phyloP scores from a whole-genome alignment of 2,113 vertebrate species.

The Ivindomyrus marchei region DNA sequence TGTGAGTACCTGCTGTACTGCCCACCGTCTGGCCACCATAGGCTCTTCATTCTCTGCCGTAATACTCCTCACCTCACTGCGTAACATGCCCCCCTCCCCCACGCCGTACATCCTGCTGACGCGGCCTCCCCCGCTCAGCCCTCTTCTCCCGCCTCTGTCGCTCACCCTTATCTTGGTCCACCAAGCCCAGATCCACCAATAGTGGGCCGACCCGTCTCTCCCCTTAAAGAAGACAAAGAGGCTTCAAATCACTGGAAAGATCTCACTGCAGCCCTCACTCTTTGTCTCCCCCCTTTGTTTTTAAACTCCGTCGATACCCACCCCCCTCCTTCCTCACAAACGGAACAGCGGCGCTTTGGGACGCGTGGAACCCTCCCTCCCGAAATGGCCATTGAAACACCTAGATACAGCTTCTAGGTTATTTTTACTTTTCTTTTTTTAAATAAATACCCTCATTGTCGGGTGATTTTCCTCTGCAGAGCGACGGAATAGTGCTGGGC shows the following conservation, averaged over 20 bases:
- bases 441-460: background rate
- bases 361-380: background rate
- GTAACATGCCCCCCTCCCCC: background rate
- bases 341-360: background rate
- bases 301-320: conserved; percentile 25
- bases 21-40: background rate
- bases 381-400: background rate
- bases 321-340: background rate
- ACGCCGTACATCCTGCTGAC: background rate
- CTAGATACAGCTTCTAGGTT: background rate
- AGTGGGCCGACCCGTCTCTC: conserved; percentile 24
- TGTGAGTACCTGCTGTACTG: background rate
- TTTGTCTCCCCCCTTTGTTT: conserved; percentile 33
- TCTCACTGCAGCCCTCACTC: conserved; percentile 16
- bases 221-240: conserved; percentile 47
- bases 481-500: background rate
- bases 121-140: background rate
- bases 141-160: conserved; percentile 24
- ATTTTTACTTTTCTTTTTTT: background rate
- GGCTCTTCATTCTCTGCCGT: background rate
- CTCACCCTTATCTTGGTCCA: conserved; percentile 47
- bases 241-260: conserved; percentile 29
- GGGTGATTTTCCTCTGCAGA: conserved; percentile 1
- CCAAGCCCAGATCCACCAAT: conserved; percentile 46
- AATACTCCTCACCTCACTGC: background rate